These are phyloP conservation scores for Trematomus loennbergii DNA, from an alignment of 2,113 vertebrate genomes.

Conservation along the genomic window DNA sequence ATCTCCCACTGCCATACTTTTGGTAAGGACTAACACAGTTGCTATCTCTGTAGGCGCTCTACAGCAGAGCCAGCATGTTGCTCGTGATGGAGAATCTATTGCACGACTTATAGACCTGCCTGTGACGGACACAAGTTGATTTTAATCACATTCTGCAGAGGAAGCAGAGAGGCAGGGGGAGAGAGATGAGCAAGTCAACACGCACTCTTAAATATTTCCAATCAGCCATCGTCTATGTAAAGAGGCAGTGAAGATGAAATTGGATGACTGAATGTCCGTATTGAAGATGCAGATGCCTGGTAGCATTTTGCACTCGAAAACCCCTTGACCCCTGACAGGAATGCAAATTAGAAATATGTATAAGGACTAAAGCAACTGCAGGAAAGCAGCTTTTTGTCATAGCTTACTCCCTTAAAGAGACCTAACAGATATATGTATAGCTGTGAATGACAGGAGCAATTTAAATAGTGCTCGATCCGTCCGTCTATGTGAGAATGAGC, in stretches of 20 bases:
- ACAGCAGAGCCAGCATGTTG: slow-evolving; percentile 26
- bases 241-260: slow-evolving; percentile 38
- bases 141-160: slow-evolving; percentile 56
- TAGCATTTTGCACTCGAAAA: slow-evolving; percentile 30
- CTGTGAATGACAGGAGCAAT: slow-evolving; percentile 36
- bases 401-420: not conserved
- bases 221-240: slow-evolving; percentile 55
- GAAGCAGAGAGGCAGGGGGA: not conserved
- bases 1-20: slow-evolving; percentile 1
- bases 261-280: slow-evolving; percentile 17
- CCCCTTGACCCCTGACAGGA: slow-evolving; percentile 62
- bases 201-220: slow-evolving; percentile 20
- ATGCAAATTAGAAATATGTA: slow-evolving; percentile 64
- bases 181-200: not conserved
- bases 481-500: slow-evolving; percentile 43
- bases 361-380: slow-evolving; percentile 6
- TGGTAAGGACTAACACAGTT: slow-evolving; percentile 9
- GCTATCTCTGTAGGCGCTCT: slow-evolving; percentile 13
- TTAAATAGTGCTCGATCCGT: slow-evolving; percentile 36
- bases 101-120: slow-evolving; percentile 39
- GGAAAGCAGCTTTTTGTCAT: not conserved
- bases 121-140: slow-evolving; percentile 41
- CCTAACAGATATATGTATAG: not conserved
- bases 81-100: slow-evolving; percentile 46
- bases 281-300: slow-evolving; percentile 39